Conservation (phyloP, 2,888 invertebrate species). For the Hylaea fasciaria region DNA sequence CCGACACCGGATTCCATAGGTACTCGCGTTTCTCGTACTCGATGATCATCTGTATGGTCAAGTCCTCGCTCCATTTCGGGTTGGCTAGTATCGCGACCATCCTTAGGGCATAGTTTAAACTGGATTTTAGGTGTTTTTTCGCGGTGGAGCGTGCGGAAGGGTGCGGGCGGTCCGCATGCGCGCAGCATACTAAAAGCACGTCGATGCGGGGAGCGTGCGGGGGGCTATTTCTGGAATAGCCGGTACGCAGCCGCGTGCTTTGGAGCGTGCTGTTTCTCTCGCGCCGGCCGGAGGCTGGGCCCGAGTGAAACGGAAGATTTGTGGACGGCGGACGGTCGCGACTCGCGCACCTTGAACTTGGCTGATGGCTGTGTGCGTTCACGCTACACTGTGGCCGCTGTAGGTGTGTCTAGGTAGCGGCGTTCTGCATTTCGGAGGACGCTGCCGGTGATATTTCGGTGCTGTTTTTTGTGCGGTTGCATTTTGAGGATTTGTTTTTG, state of each 20-base stretch:
- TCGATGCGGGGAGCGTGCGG: conserved; percentile 78
- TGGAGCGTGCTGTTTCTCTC: conserved; percentile 84
- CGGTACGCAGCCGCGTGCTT: conserved; percentile 84
- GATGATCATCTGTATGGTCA: conserved; percentile 81
- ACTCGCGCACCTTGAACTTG: conserved; percentile 51
- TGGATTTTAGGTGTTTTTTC: conserved; percentile 56
- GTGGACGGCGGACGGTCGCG: conserved; percentile 57
- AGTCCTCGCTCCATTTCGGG: conserved; percentile 83
- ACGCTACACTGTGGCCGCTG: conserved; percentile 6
- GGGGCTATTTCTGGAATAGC: conserved; percentile 84
- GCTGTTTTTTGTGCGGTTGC: conserved; percentile 14
- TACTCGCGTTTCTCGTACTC: conserved; percentile 82
- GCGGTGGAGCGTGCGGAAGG: conserved; percentile 69
- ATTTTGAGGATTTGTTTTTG: neutral
- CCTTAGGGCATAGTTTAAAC: conserved; percentile 68
- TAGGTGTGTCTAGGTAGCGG: conserved; percentile 11
- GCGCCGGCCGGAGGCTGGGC: conserved; percentile 78
- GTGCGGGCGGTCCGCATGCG: conserved; percentile 85
- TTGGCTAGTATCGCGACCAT: conserved; percentile 82
- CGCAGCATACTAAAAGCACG: conserved; percentile 86
- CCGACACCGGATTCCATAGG: conserved; percentile 81
- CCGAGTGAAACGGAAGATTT: conserved; percentile 84
- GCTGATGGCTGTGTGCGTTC: conserved; percentile 16
- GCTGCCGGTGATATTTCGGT: conserved; percentile 16
- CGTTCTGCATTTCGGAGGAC: conserved; percentile 31